Base-by-base conservation (phyloP, 2,888 invertebrate species). In the Epinotia nisella region DNA sequence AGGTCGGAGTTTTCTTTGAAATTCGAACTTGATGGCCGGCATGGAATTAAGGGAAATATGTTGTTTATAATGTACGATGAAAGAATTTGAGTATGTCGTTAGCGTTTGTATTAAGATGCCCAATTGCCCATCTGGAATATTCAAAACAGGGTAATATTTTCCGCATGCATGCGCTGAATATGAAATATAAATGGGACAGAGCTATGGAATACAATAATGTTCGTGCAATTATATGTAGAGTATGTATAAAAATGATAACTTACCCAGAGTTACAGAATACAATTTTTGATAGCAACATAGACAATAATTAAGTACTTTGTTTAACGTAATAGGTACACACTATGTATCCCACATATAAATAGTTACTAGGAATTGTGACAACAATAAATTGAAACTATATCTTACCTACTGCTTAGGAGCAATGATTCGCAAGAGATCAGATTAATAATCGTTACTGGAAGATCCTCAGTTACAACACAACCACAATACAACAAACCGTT, bases 1-100 rank as follows among this genome's bases (percentile, higher is more conserved):
- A 19, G 49, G 71, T 59, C 71, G 58, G 0, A 66, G 15, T 62
- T 62, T 62, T 35, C 64, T 71, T 71, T 65, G 64, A 59, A 64
- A 58, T 65, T 59, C 51, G 58, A 71, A 51, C 51, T 58, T 51
- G 41, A 17, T 58, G 45, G 51, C 17, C 21, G 39, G 15, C n/a
- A 45, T 24, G 19, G 19, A 35, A 19, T 41, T 60, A 21, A 41
- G 35, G 39, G 10, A 21, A 35, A 45, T 17, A n/a, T 45, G 55
- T 70, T 56, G 70, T 24, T 61, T 65, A 21, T 55, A 29, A 15
- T 11, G 58, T 10, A 41, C 5, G 19, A 65, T 35, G 19, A 65
- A 21, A 35, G 15, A 65, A 55, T 39, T 11, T 39, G 53, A 17
- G 53, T 45, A n/a, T 45, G 24, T 45, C 51, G 29, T 65, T 53